Evolutionary conservation across 2,113 vertebrate genomes (phyloP).

Genomic region (Chaetura pelagica): DNA sequence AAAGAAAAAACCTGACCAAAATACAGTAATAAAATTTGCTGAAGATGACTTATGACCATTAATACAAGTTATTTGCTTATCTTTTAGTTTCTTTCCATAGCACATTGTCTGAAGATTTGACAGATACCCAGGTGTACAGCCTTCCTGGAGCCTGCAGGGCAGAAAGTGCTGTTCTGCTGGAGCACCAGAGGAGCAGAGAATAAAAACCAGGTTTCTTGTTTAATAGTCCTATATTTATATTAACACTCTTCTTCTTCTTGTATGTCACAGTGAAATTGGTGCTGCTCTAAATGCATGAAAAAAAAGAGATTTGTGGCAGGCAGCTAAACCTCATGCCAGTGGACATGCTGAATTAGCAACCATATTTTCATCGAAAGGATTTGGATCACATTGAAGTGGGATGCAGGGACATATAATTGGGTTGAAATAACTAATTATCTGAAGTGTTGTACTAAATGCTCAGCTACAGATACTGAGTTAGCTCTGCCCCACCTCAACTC

Average conservation of each 20-base stretch:
- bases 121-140: background rate
- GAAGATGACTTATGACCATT: background rate
- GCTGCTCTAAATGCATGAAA: background rate
- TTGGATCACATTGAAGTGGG: background rate
- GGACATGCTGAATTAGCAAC: background rate
- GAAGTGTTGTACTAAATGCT: background rate
- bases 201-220: background rate
- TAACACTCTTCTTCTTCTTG: background rate
- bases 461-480: background rate
- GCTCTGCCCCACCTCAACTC: background rate
- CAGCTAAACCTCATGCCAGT: background rate
- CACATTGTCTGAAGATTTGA: background rate
- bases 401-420: background rate
- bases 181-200: background rate
- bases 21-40: background rate
- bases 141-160: background rate
- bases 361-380: background rate
- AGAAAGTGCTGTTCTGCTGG: background rate
- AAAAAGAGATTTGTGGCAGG: background rate
- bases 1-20: background rate
- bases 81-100: background rate
- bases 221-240: background rate
- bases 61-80: background rate
- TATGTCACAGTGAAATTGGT: background rate
- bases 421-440: background rate